Evolutionary conservation across 2,888 invertebrate species (phyloP), one percentile per base, ranked within the genome.

Genomic region (Erannis defoliaria): DNA sequence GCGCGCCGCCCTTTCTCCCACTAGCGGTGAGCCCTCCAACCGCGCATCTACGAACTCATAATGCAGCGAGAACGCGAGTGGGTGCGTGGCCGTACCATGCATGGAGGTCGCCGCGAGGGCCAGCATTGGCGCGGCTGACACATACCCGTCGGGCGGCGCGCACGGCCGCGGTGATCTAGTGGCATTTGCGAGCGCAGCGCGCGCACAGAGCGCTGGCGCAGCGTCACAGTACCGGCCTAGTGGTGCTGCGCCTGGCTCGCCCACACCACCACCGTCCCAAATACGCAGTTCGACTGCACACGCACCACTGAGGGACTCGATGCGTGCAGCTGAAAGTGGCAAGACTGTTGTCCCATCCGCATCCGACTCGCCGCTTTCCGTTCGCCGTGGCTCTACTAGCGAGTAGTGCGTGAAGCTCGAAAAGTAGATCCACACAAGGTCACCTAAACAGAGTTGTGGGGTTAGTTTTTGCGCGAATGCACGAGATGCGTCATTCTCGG

Each of bases 341-440:
- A 67, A 51, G 19, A 73, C 59, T 59, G 77, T 53, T 14, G 72
- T 45, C 21, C 61, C 68, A 1, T 89, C 92, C 16, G 86, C 85
- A 26, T 84, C 90, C 14, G 94, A 92, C 78, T 94, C 94, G 62
- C 89, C 92, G 77, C 94, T 93, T 65, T 94, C 95, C 63, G 90
- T 90, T 5, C 88, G 84, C 2, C 85, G 82, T 54, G 81, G 76
- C 61, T 91, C 92, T 73, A 96, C 92, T 65, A 97, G 90, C 67
- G 96, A 96, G 78, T 97, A 95, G 74, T 97, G 96, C 72, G 96
- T 96, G 89, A 97, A 97, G 68, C 97, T 97, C 68, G 97, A 95
- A 84, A 97, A 97, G 86, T 97, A 97, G 71, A 97, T 93, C 98
- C 98, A 98, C 58, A 98, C 95, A 65, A 96, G 94, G 83, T 97